These are phyloP conservation scores for Exaiptasia diaphana DNA, from an alignment of 64 coral and sea anemone species.

Conservation along the genomic window DNA sequence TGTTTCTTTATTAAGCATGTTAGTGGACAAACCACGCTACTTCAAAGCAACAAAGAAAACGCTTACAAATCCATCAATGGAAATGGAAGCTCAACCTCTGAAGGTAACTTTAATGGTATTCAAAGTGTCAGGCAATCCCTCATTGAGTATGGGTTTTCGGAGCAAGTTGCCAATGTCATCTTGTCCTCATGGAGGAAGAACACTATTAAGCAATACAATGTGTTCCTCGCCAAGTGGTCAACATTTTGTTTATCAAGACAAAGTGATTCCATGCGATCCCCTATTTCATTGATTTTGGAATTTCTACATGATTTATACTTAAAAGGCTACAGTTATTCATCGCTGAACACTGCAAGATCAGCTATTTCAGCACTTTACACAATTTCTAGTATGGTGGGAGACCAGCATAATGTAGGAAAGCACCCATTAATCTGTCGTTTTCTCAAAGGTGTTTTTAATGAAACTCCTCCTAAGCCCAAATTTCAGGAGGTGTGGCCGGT, in stretches of 20 bases:
- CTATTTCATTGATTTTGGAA: slow-evolving; percentile 19
- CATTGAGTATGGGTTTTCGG: slow-evolving; percentile 9
- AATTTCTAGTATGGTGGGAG: not conserved
- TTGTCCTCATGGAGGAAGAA: slow-evolving; percentile 4
- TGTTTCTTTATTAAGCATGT: slow-evolving; percentile 38
- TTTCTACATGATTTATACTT: slow-evolving; percentile 16
- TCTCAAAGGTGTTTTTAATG: not conserved
- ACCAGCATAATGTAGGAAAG: slow-evolving; percentile 1
- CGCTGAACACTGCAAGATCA: slow-evolving; percentile 8
- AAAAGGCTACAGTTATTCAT: slow-evolving; percentile 16
- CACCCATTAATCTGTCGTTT: slow-evolving; percentile 11
- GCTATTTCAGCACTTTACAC: not conserved
- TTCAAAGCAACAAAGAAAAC: not conserved
- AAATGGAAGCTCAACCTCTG: no score
- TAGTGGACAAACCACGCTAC: slow-evolving; percentile 8
- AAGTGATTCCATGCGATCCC: slow-evolving; percentile 1
- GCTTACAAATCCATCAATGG: not conserved
- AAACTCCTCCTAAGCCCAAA: not conserved
- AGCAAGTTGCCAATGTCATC: slow-evolving; percentile 8
- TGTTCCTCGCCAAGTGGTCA: slow-evolving; percentile 28
- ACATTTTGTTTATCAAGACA: slow-evolving; percentile 37
- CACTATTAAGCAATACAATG: slow-evolving; percentile 28
- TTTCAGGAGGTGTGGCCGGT: slow-evolving; percentile 16
- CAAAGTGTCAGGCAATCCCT: slow-evolving; percentile 12
- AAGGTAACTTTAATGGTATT: slow-evolving; percentile 13